Percentiles rank a stretch among this genome's conserved stretches.
These are phyloP conservation scores for Eurytemora carolleeae DNA, from an alignment of 1,140 invertebrate species.

Conservation along the genomic window DNA sequence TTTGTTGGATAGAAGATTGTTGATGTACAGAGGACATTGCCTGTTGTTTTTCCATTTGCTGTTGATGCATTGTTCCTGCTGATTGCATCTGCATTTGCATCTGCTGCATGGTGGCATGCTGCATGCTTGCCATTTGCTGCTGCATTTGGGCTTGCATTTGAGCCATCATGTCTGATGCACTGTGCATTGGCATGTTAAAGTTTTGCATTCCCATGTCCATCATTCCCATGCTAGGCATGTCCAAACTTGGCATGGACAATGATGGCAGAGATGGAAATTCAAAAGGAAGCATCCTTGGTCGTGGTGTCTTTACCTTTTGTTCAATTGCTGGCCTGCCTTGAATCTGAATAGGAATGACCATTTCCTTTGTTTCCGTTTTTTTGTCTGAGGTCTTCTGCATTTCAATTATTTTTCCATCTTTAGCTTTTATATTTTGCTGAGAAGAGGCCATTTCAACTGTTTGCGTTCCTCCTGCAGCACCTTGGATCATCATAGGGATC, in stretches of 20 bases:
- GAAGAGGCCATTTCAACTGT: constrained; percentile 1
- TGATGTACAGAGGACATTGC: background rate
- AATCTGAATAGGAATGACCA: constrained; percentile 13
- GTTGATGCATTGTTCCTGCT: background rate
- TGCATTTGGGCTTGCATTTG: constrained; percentile 10
- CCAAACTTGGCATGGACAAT: background rate
- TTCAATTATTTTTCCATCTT: constrained; percentile 8
- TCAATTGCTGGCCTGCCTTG: background rate
- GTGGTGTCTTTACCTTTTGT: background rate
- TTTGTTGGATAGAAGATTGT: background rate
- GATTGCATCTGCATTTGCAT: background rate
- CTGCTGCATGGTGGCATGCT: constrained; percentile 1
- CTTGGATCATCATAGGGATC: background rate
- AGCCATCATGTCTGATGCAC: constrained; percentile 12
- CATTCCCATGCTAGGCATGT: no score
- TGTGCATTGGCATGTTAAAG: constrained; percentile 1
- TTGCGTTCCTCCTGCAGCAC: background rate
- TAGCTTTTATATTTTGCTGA: constrained; percentile 2
- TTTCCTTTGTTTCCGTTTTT: constrained; percentile 6
- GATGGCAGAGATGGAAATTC: constrained; percentile 2
- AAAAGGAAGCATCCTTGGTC: constrained; percentile 11
- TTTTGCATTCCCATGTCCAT: background rate
- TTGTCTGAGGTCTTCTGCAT: background rate
- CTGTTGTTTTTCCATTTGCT: background rate
- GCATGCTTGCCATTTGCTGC: constrained; percentile 11